phyloP scores from a whole-genome alignment of 2,797 vertebrate genomes.

The Sebastes hubbsi region DNA sequence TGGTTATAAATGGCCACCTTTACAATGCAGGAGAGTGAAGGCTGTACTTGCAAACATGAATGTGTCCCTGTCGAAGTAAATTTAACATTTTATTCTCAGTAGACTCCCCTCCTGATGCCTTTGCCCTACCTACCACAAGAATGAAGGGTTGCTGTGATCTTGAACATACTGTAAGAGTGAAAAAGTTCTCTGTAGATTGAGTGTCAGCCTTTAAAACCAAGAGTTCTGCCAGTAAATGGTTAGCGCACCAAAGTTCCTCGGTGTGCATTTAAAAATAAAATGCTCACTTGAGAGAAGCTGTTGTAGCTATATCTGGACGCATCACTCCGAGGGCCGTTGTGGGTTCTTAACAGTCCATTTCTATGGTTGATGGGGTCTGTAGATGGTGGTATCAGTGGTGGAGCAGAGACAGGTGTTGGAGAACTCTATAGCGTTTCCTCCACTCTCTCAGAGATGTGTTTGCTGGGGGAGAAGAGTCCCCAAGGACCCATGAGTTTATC shows the following conservation, averaged over 20 bases:
- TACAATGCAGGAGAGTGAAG: slow-evolving; percentile 43
- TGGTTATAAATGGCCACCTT: slow-evolving; percentile 48
- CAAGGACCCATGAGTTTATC: slow-evolving; percentile 84
- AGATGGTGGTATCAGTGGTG: slow-evolving; percentile 59
- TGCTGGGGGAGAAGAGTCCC: slow-evolving; percentile 75
- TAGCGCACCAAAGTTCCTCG: slow-evolving; percentile 52
- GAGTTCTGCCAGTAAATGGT: slow-evolving; percentile 41
- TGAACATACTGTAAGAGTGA: slow-evolving; percentile 15
- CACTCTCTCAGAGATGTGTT: slow-evolving; percentile 75
- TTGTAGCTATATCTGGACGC: slow-evolving; percentile 64
- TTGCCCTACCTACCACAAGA: slow-evolving; percentile 32
- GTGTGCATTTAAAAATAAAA: slow-evolving; percentile 66
- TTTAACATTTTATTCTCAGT: slow-evolving; percentile 37
- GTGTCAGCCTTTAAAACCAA: slow-evolving; percentile 52
- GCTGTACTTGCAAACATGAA: slow-evolving; percentile 46
- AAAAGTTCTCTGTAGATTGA: slow-evolving; percentile 50
- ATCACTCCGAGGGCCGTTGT: slow-evolving; percentile 58
- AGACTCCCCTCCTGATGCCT: slow-evolving; percentile 45
- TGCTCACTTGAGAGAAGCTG: slow-evolving; percentile 62
- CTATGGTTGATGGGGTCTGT: slow-evolving; percentile 80
- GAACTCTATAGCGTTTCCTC: slow-evolving; percentile 81
- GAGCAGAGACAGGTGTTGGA: slow-evolving; percentile 78
- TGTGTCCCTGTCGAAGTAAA: slow-evolving; percentile 52
- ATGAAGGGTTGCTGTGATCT: slow-evolving; percentile 36
- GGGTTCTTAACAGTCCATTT: slow-evolving; percentile 76